Evolutionary conservation across 1,140 invertebrate genomes (phyloP), one percentile per base, ranked within the genome.

Genomic region (Drosophila jambulina): DNA sequence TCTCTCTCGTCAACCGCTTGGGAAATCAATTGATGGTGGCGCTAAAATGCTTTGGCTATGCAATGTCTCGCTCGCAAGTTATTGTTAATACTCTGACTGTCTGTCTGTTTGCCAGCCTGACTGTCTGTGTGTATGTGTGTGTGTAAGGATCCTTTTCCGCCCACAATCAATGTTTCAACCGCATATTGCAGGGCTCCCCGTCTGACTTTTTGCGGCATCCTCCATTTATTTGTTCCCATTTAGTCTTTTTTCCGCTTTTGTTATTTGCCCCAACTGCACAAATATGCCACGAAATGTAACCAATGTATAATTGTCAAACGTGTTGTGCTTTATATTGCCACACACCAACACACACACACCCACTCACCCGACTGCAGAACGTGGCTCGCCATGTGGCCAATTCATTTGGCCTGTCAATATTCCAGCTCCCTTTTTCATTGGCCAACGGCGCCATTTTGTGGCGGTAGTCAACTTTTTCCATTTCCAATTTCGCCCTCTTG

Each of bases 271-370:
- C 78, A 86, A 86, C 49, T 88, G 80, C 80, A 62, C 59, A 83
- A 88, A 88, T 88, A 84, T 84, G 84, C 80, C 85, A 75, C 77
- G 78, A 88, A 84, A 88, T 88, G 84, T 83, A 88, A 75, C 80
- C 84, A 78, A 79, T 87, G 84, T 88, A 90, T 88, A 88, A 88
- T 88, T 88, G 84, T 88, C 84, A 88, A 88, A 88, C 84, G 84
- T 88, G 84, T 90, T 90, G 77, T 70, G 74, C 60, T 62, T 78
- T 72, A 87, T 87, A 85, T 85, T 71, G 82, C 84, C 75, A 70
- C 54, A 71, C 59, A 61, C 15, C 57, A 46, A 54, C 36, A 56
- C 45, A 38, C 53, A n/a, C n/a, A 53, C 27, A 51, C 15, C 48
- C 29, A 69, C 3, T 32, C 27, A 25, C 5, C 27, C 48, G 12